These are phyloP conservation scores for Diadegma fenestrale DNA, from an alignment of 2,888 invertebrate species.

Conservation along the genomic window DNA sequence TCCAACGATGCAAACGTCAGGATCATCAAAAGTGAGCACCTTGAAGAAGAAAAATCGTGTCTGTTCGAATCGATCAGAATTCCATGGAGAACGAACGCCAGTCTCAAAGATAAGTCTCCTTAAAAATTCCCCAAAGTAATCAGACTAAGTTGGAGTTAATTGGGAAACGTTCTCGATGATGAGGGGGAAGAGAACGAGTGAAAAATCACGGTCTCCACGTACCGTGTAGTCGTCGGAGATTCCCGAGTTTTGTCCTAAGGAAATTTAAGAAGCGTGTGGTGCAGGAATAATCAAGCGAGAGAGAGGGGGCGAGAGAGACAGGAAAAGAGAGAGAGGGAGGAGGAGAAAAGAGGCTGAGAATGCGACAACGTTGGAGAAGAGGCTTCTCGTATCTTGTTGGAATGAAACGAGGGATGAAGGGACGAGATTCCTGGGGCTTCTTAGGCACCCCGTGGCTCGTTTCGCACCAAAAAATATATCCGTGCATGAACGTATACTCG, in stretches of 20 bases:
- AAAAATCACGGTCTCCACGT: conserved; percentile 52
- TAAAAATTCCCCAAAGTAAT: too few relatives aligned
- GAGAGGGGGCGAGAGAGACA: neutral
- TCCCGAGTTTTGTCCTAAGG: conserved; percentile 31
- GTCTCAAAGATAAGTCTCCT: too few relatives aligned
- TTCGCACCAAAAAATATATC: conserved; percentile 31
- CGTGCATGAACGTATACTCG: neutral
- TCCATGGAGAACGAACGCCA: too few relatives aligned
- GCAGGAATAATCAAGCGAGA: conserved; percentile 4
- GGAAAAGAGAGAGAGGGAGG: neutral
- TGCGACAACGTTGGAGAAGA: conserved; percentile 52
- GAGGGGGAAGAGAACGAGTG: neutral
- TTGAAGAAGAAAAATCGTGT: neutral
- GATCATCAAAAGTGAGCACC: too few relatives aligned
- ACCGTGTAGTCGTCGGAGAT: conserved; percentile 41
- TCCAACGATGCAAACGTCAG: too few relatives aligned
- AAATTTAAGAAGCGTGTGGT: conserved; percentile 38
- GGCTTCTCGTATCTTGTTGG: conserved; percentile 39
- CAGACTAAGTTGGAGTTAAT: neutral
- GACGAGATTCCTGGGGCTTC: conserved; percentile 62
- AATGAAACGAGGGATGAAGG: conserved; percentile 56
- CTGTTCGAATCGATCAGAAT: too few relatives aligned
- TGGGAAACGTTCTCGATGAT: neutral
- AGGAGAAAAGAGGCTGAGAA: conserved; percentile 50
- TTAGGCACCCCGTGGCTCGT: conserved; percentile 60